phyloP scores from a whole-genome alignment of 1,140 invertebrate genomes.

The Bilobella aurantiaca region DNA sequence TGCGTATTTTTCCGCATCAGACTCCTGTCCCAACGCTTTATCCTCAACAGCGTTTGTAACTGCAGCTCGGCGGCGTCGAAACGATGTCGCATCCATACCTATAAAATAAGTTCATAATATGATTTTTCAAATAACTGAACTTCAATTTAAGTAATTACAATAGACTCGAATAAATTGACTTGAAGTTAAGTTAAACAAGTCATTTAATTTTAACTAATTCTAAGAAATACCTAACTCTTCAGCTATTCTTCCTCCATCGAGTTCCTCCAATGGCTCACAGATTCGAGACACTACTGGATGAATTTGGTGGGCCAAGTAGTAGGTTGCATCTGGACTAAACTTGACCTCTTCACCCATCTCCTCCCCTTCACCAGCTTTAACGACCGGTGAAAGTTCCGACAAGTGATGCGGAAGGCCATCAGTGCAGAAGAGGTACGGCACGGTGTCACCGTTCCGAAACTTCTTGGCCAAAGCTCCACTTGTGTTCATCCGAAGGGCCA shows the following conservation, averaged over 20 bases:
- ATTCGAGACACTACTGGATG: conserved; percentile 89
- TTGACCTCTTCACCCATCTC: neutral
- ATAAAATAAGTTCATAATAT: conserved; percentile 4
- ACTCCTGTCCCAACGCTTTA: conserved; percentile 42
- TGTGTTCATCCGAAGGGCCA: conserved; percentile 76
- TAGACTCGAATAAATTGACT: no score
- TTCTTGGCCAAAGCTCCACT: conserved; percentile 56
- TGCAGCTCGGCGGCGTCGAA: conserved; percentile 38
- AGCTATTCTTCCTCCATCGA: conserved; percentile 79
- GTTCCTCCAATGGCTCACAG: conserved; percentile 89
- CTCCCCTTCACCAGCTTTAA: neutral
- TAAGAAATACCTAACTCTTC: conserved; percentile 63
- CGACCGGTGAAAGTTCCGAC: conserved; percentile 5
- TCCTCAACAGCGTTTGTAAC: conserved; percentile 47
- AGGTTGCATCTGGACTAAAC: conserved; percentile 59
- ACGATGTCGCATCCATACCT: conserved; percentile 47
- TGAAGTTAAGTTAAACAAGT: no score
- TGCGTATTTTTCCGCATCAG: conserved; percentile 60
- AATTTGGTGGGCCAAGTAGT: conserved; percentile 78
- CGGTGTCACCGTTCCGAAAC: conserved; percentile 84
- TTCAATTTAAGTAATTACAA: conserved; percentile 3
- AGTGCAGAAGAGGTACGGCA: conserved; percentile 85
- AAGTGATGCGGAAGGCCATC: conserved; percentile 28
- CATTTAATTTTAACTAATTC: no score
- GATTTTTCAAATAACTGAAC: conserved; percentile 10